phyloP scores from a whole-genome alignment of 1,140 invertebrate species.

The Batillaria attramentaria region DNA sequence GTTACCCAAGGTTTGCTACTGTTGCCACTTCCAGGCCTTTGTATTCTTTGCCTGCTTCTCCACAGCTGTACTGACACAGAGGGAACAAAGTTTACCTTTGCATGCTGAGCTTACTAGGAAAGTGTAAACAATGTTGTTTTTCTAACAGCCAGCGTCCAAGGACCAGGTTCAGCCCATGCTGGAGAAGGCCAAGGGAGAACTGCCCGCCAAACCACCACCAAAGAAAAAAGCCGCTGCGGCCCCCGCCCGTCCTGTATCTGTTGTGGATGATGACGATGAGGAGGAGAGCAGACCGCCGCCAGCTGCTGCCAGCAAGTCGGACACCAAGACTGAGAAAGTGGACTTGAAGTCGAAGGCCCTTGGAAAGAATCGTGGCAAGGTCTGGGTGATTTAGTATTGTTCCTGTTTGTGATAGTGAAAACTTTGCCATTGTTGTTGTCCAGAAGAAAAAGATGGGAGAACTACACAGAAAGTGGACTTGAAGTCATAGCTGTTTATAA shows the following conservation, averaged over 20 bases:
- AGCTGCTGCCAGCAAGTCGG: slow-evolving; percentile 9
- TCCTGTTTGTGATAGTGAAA: background rate
- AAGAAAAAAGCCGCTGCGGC: slow-evolving; percentile 48
- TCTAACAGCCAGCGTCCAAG: slow-evolving; percentile 82
- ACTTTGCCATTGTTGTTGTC: background rate
- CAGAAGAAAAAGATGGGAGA: no score
- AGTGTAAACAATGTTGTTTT: no score
- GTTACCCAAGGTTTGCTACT: no score
- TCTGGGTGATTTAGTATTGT: no score
- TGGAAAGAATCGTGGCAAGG: slow-evolving; percentile 17
- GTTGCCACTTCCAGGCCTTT: no score
- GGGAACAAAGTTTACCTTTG: background rate
- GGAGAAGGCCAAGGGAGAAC: slow-evolving; percentile 87
- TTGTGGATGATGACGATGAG: slow-evolving; percentile 44
- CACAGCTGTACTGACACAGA: background rate
- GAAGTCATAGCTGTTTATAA: no score
- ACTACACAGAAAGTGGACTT: no score
- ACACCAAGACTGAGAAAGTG: slow-evolving; percentile 39
- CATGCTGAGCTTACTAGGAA: background rate
- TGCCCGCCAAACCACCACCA: slow-evolving; percentile 81
- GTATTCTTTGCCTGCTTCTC: no score
- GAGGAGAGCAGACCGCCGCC: slow-evolving; percentile 43
- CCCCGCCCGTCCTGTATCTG: slow-evolving; percentile 39
- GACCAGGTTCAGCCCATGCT: slow-evolving; percentile 83
- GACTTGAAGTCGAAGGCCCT: slow-evolving; percentile 36